These are phyloP conservation scores for Thalassaphorura encarpata DNA, from an alignment of 1,140 invertebrate species.

Conservation along the genomic window DNA sequence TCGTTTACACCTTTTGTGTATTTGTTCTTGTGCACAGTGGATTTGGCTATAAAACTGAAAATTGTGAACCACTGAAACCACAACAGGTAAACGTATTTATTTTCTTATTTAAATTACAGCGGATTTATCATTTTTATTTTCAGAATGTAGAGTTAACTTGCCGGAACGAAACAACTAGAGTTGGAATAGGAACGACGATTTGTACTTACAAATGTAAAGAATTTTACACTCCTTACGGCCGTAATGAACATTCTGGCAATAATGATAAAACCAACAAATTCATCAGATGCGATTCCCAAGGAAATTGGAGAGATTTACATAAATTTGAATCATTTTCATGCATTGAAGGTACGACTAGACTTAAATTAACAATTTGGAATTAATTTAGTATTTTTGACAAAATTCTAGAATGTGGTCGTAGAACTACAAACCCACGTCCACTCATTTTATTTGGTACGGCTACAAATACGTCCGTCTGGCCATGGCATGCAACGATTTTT, in stretches of 20 bases:
- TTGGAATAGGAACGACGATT: background rate
- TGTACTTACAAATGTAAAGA: constrained; percentile 1
- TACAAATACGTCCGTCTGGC: background rate
- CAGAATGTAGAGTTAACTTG: constrained; percentile 1
- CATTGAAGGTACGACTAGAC: background rate
- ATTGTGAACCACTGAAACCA: background rate
- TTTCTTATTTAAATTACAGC: background rate
- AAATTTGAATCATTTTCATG: background rate
- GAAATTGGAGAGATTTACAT: background rate
- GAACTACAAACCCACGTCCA: background rate
- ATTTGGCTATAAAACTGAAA: too few species aligned
- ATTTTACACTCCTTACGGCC: background rate
- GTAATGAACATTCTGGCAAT: background rate
- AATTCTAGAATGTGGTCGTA: background rate
- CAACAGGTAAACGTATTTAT: background rate
- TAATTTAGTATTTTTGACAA: background rate
- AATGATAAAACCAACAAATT: background rate
- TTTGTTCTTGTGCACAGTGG: too few species aligned
- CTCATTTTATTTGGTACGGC: background rate
- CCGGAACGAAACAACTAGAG: background rate
- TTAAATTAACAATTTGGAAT: background rate
- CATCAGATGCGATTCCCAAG: background rate
- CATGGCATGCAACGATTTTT: constrained; percentile 8
- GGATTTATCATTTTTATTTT: background rate
- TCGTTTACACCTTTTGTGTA: too few species aligned